A percentile compares a stretch with the other conserved stretches of the same genome.
Evolutionary conservation across 2,888 invertebrate genomes (phyloP).

Genomic region (Lochmaea capreae): DNA sequence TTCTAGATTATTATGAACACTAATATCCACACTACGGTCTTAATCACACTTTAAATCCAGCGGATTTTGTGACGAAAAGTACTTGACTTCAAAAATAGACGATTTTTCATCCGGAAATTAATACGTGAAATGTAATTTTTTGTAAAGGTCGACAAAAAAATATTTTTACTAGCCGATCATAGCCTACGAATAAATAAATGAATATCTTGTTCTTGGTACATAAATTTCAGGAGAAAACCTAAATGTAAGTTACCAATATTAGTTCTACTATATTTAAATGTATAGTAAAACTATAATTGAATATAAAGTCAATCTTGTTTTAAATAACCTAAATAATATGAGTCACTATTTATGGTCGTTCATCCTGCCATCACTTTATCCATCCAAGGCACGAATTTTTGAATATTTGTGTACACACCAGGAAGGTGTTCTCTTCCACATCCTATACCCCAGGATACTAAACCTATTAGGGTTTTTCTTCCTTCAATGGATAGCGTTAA

Average conservation of each 20-base stretch:
- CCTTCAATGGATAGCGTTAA: conserved; percentile 88
- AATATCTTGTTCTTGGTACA: too few species aligned
- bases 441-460: conserved; percentile 93
- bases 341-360: conserved; percentile 43
- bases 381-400: conserved; percentile 92
- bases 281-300: neutral
- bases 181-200: too few species aligned
- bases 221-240: too few species aligned
- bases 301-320: neutral
- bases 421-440: conserved; percentile 91
- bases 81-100: too few species aligned
- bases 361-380: conserved; percentile 79
- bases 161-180: too few species aligned
- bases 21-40: too few species aligned
- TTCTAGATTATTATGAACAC: too few species aligned
- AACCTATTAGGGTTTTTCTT: conserved; percentile 85
- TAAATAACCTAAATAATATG: neutral
- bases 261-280: conserved; percentile 7
- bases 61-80: too few species aligned
- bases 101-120: too few species aligned
- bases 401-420: conserved; percentile 92
- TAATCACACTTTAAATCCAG: too few species aligned
- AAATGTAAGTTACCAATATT: neutral
- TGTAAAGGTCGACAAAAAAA: too few species aligned
- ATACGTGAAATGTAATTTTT: too few species aligned